phyloP scores from a whole-genome alignment of 2,888 invertebrate species.

The Andrena chrysosceles region DNA sequence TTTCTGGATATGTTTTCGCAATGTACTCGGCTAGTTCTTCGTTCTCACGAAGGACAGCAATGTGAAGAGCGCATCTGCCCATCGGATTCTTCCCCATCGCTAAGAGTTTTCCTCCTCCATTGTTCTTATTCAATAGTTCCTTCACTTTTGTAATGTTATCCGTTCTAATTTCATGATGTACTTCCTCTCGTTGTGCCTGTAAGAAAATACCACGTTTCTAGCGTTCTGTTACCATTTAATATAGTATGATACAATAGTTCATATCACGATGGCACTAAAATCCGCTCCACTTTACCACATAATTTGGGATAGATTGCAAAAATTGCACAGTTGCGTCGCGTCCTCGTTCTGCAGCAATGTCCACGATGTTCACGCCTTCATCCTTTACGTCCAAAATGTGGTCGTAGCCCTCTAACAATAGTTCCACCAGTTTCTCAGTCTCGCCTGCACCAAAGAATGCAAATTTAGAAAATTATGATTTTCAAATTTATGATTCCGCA shows the following conservation, averaged over 20 bases:
- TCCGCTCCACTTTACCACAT: conserved; percentile 87
- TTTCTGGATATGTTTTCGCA: conserved; percentile 90
- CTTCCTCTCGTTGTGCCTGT: conserved; percentile 91
- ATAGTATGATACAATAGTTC: not conserved
- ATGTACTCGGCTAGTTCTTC: conserved; percentile 93
- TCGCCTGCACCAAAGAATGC: conserved; percentile 86
- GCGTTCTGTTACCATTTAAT: not conserved
- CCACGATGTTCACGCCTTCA: conserved; percentile 89
- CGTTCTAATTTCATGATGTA: conserved; percentile 90
- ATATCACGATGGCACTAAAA: not conserved
- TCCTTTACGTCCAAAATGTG: conserved; percentile 93
- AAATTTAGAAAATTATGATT: not conserved
- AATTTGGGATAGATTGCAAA: conserved; percentile 90
- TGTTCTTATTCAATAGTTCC: conserved; percentile 86
- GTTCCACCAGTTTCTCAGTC: conserved; percentile 88
- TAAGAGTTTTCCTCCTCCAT: conserved; percentile 86
- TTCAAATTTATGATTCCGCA: not conserved
- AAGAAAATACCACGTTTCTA: not conserved
- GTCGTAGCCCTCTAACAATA: conserved; percentile 94
- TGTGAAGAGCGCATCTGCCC: conserved; percentile 93
- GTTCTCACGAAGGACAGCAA: conserved; percentile 94
- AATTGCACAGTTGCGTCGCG: conserved; percentile 89
- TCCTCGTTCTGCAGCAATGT: conserved; percentile 89
- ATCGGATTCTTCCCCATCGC: conserved; percentile 89
- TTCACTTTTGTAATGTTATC: conserved; percentile 88